A percentile compares a stretch with the other conserved stretches of the same genome.
Evolutionary conservation across 2,113 vertebrate species (phyloP).

Genomic region (Crotalus helleri): DNA sequence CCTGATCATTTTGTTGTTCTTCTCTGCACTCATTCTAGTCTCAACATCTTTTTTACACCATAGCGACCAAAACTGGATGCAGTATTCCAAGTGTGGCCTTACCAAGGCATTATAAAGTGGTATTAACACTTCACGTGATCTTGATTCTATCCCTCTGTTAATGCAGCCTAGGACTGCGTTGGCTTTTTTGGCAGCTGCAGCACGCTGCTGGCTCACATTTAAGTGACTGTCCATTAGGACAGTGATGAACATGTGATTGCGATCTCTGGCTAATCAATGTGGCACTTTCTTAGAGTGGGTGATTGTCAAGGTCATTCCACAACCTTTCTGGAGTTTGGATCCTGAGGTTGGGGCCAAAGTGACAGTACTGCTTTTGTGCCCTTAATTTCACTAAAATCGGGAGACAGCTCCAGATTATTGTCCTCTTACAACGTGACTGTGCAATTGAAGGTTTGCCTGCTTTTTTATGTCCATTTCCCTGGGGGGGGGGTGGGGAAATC

Average conservation of each 20-base stretch:
- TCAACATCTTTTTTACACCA: too few species aligned
- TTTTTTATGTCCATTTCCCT: neutral
- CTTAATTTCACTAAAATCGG: neutral
- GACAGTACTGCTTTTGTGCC: neutral
- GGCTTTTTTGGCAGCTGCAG: neutral
- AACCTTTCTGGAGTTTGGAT: neutral
- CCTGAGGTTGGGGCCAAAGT: neutral
- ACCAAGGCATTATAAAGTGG: neutral
- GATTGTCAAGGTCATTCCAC: neutral
- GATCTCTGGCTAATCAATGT: neutral
- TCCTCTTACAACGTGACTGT: neutral
- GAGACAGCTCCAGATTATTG: neutral
- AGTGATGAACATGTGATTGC: neutral
- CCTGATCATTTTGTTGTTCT: neutral
- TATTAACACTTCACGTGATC: neutral
- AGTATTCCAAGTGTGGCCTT: neutral
- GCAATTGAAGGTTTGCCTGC: neutral
- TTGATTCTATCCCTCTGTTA: neutral
- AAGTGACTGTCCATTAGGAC: neutral
- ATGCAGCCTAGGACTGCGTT: neutral
- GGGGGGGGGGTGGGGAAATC: neutral
- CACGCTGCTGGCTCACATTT: neutral
- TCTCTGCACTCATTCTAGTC: too few species aligned
- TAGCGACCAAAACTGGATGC: neutral
- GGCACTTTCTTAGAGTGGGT: neutral